Conservation (phyloP, 2,888 invertebrate genomes). For the Liodrosophila aerea region DNA sequence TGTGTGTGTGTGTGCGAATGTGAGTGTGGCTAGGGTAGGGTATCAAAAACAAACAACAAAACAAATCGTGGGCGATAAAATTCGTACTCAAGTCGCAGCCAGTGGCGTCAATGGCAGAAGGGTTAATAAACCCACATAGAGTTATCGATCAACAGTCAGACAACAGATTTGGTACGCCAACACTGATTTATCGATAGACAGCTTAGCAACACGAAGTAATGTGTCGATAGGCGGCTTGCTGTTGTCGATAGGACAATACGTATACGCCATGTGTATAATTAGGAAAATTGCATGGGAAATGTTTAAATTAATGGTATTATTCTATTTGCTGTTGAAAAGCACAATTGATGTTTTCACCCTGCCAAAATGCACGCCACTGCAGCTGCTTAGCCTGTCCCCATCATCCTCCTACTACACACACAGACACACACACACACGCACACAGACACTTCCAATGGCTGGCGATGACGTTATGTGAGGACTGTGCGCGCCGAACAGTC, state of each 20-base stretch:
- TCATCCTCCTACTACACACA: background rate
- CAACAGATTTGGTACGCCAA: background rate
- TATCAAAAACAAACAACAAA: conserved; percentile 64
- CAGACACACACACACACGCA: background rate
- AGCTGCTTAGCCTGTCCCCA: background rate
- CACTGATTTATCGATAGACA: too few relatives aligned
- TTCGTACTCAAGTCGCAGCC: conserved; percentile 53
- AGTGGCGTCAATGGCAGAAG: conserved; percentile 7
- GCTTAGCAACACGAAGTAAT: too few relatives aligned
- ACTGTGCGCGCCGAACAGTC: conserved; percentile 69
- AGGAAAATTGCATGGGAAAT: too few relatives aligned
- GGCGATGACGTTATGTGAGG: conserved; percentile 64
- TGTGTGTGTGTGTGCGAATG: conserved; percentile 38
- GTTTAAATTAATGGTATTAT: too few relatives aligned
- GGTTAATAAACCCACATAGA: too few relatives aligned
- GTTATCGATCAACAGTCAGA: background rate
- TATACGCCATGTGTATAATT: too few relatives aligned
- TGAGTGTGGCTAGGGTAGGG: conserved; percentile 44
- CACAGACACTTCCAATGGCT: conserved; percentile 14
- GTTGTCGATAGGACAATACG: too few relatives aligned
- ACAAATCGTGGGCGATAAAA: conserved; percentile 71
- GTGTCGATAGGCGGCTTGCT: too few relatives aligned
- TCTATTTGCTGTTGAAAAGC: too few relatives aligned
- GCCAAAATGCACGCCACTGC: too few relatives aligned
- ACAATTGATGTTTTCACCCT: too few relatives aligned